phyloP scores from a whole-genome alignment of 2,113 vertebrate genomes.

The Lepidothrix coronata region DNA sequence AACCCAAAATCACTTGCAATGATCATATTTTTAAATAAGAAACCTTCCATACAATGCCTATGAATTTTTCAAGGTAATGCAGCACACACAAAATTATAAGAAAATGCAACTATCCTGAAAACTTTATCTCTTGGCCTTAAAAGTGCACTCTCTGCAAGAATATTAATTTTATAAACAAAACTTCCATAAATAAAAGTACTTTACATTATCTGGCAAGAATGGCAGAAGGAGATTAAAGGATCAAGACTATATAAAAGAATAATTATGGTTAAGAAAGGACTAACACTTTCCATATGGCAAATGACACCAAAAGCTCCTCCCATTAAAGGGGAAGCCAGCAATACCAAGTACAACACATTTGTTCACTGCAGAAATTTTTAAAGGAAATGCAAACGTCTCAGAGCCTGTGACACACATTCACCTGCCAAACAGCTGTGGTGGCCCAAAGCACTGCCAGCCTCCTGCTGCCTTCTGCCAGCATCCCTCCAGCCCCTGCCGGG shows the following conservation, averaged over 20 bases:
- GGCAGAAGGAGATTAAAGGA: neutral
- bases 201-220: neutral
- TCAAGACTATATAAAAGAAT: neutral
- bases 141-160: neutral
- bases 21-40: neutral
- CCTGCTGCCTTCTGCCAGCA: neutral
- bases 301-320: neutral
- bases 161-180: neutral
- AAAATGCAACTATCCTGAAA: neutral
- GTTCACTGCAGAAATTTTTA: neutral
- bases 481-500: fast-evolving
- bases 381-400: neutral
- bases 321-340: neutral
- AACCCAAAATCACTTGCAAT: neutral
- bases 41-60: neutral
- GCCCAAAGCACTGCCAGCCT: neutral
- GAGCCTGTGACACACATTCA: neutral
- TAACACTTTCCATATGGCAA: neutral
- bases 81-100: neutral
- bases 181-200: neutral
- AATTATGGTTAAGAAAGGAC: neutral
- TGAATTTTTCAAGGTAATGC: neutral
- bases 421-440: neutral
- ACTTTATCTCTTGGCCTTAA: neutral
- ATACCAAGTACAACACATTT: neutral